Evolutionary conservation across 1,140 invertebrate genomes (phyloP).

Genomic region (Copidosoma floridanum): DNA sequence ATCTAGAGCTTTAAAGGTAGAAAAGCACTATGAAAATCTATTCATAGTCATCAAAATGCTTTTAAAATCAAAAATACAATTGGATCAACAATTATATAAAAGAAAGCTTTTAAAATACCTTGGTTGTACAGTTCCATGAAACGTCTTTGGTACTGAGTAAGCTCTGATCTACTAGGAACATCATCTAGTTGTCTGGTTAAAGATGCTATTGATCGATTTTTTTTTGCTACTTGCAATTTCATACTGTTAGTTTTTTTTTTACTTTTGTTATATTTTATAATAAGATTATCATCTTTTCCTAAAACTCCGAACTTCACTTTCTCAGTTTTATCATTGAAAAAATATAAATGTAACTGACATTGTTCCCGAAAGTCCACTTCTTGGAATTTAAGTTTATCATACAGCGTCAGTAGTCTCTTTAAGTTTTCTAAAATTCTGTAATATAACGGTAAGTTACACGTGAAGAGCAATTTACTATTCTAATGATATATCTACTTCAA

Average conservation of each 20-base stretch:
- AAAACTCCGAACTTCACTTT: slow-evolving; percentile 49
- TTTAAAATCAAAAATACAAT: too few species aligned
- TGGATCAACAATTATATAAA: too few species aligned
- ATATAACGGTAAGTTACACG: too few species aligned
- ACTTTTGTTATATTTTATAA: slow-evolving; percentile 60
- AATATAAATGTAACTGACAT: slow-evolving; percentile 66
- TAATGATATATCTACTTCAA: too few species aligned
- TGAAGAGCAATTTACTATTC: too few species aligned
- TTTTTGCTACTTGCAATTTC: slow-evolving; percentile 71
- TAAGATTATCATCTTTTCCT: slow-evolving; percentile 37
- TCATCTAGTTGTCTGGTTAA: slow-evolving; percentile 83
- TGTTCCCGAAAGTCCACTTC: slow-evolving; percentile 74
- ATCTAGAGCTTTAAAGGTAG: too few species aligned
- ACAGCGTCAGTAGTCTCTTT: slow-evolving; percentile 66
- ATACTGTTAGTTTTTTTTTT: slow-evolving; percentile 60
- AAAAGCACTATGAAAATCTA: too few species aligned
- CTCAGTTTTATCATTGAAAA: slow-evolving; percentile 61
- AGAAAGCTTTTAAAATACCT: too few species aligned
- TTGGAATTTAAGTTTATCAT: slow-evolving; percentile 73
- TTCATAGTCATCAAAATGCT: too few species aligned
- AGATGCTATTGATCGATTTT: slow-evolving; percentile 78
- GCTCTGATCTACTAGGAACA: slow-evolving; percentile 86
- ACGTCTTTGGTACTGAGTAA: slow-evolving; percentile 91
- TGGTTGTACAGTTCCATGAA: slow-evolving; percentile 97
- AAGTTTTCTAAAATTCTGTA: too few species aligned